phyloP scores from a whole-genome alignment of 2,797 vertebrate species.

The Prunella strophiata region DNA sequence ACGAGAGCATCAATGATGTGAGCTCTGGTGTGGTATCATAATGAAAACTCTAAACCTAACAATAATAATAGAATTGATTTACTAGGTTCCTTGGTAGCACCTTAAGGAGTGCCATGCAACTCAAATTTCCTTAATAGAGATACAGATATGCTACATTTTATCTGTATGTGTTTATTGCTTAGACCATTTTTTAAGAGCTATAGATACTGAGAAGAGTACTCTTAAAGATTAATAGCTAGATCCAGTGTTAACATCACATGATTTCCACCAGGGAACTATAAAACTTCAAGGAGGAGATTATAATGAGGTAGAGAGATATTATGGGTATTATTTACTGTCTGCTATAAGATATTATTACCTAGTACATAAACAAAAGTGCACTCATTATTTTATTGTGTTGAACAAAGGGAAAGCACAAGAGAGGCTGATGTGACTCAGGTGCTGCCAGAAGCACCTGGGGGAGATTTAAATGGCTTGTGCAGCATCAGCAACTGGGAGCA shows the following conservation, averaged over 20 bases:
- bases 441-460: accelerated
- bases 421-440: background rate
- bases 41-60: background rate
- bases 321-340: slow-evolving; percentile 18
- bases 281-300: background rate
- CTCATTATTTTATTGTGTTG: background rate
- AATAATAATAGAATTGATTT: slow-evolving; percentile 1
- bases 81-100: background rate
- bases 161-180: background rate
- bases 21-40: background rate
- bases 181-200: background rate
- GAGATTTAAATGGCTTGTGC: background rate
- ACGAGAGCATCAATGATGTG: background rate
- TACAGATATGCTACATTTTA: background rate
- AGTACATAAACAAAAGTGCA: background rate
- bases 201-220: background rate
- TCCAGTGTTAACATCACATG: background rate
- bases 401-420: background rate
- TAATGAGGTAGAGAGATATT: slow-evolving; percentile 32
- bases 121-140: background rate
- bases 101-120: background rate
- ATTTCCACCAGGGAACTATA: slow-evolving; percentile 28
- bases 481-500: accelerated
- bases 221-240: slow-evolving; percentile 11
- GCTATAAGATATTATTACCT: background rate